phyloP scores from a whole-genome alignment of 2,888 invertebrate genomes.

The Zygothrica quintamaculata region DNA sequence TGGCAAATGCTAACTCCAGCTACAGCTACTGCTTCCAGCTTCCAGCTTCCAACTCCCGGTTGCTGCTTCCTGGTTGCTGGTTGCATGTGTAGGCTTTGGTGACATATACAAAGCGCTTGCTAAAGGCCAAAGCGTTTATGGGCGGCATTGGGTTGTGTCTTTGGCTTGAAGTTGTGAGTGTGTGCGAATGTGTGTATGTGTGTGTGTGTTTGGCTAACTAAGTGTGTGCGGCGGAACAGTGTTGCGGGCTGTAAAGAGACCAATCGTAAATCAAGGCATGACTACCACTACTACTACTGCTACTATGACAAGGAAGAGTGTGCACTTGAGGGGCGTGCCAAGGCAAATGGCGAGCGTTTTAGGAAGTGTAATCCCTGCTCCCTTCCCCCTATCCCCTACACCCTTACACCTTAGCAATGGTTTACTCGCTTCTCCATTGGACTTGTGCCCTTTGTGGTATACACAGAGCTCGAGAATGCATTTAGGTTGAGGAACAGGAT shows the following conservation, averaged over 20 bases:
- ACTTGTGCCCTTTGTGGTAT: slow-evolving; percentile 59
- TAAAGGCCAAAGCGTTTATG: slow-evolving; percentile 44
- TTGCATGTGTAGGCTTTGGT: slow-evolving; percentile 46
- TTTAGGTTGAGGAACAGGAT: slow-evolving; percentile 51
- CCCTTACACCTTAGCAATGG: slow-evolving; percentile 16
- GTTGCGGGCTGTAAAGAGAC: slow-evolving; percentile 69
- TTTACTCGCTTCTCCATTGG: slow-evolving; percentile 50
- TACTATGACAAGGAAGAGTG: slow-evolving; percentile 25
- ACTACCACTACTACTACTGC: slow-evolving; percentile 38
- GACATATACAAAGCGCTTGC: slow-evolving; percentile 66
- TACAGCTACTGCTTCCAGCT: slow-evolving; percentile 5
- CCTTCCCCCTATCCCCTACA: background rate
- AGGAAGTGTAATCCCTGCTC: background rate
- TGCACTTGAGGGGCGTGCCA: slow-evolving; percentile 57
- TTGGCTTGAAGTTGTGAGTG: slow-evolving; percentile 30
- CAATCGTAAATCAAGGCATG: slow-evolving; percentile 77
- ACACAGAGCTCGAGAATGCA: slow-evolving; percentile 60
- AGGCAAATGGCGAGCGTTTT: slow-evolving; percentile 22
- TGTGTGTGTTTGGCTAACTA: slow-evolving; percentile 68
- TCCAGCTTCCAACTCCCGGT: slow-evolving; percentile 16
- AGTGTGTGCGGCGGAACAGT: slow-evolving; percentile 64
- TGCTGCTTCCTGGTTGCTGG: slow-evolving; percentile 8
- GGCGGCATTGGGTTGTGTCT: slow-evolving; percentile 16
- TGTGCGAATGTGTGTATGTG: slow-evolving; percentile 32
- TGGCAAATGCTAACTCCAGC: slow-evolving; percentile 46